Evolutionary conservation across 92 coral and sea anemone genomes (phyloP).

Genomic region (Heliopora coerulea): DNA sequence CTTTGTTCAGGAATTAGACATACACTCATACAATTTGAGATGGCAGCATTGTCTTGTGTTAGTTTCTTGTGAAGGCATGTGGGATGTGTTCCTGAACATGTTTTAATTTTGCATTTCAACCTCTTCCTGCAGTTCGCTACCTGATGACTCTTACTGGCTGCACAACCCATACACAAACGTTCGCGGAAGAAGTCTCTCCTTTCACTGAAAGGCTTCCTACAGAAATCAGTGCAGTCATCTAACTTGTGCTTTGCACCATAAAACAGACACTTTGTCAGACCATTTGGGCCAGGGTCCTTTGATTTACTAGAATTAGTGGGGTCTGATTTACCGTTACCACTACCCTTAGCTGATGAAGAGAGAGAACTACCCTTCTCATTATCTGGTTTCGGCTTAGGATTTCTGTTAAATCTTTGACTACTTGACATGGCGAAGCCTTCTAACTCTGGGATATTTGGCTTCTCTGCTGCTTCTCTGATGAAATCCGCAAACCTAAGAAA

Average conservation of each 20-base stretch:
- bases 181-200: constrained; percentile 24
- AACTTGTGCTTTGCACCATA: constrained; percentile 59
- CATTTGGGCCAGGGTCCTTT: background rate
- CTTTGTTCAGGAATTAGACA: background rate
- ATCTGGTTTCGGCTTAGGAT: background rate
- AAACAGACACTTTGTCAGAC: background rate
- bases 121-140: constrained; percentile 42
- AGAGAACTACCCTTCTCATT: too few species aligned
- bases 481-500: constrained; percentile 57
- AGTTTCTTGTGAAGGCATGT: constrained; percentile 43
- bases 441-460: constrained; percentile 64
- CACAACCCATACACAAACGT: constrained; percentile 53
- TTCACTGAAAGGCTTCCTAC: constrained; percentile 15
- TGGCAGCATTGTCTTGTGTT: background rate
- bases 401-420: constrained; percentile 36
- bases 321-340: background rate
- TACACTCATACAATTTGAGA: constrained; percentile 22
- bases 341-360: background rate
- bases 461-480: constrained; percentile 49
- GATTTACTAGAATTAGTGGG: constrained; percentile 35
- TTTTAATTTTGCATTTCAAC: constrained; percentile 38
- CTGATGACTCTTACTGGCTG: too few species aligned
- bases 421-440: constrained; percentile 33
- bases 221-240: constrained; percentile 45
- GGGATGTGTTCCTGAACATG: constrained; percentile 45